Conservation (phyloP, 2,888 invertebrate genomes). For the Chironomus riparius region DNA sequence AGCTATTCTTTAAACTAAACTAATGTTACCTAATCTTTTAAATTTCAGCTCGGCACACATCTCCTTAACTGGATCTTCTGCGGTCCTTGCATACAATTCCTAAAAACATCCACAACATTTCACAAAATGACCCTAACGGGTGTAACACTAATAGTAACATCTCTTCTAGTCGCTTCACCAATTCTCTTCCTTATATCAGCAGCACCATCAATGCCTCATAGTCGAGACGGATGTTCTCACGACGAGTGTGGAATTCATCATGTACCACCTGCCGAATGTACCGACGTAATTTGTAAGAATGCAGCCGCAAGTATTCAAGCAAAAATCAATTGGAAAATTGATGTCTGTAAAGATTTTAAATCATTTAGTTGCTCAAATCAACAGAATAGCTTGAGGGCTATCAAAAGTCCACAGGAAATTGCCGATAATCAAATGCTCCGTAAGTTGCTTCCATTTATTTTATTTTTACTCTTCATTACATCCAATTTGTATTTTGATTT, state of each 20-base stretch:
- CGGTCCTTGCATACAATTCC: slow-evolving; percentile 48
- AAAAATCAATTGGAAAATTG: slow-evolving; percentile 40
- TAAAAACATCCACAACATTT: slow-evolving; percentile 48
- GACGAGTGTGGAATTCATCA: slow-evolving; percentile 40
- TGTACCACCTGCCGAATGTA: slow-evolving; percentile 36
- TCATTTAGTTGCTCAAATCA: slow-evolving; percentile 39
- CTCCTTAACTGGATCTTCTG: slow-evolving; percentile 50
- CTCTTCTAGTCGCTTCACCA: slow-evolving; percentile 50
- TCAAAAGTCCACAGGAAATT: slow-evolving; percentile 40
- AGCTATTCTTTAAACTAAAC: no score
- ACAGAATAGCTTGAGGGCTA: slow-evolving; percentile 33
- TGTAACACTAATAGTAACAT: slow-evolving; percentile 51
- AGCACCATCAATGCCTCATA: slow-evolving; percentile 38
- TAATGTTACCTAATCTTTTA: no score
- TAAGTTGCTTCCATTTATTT: slow-evolving; percentile 32
- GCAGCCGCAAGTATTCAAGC: slow-evolving; percentile 40
- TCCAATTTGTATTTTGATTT: slow-evolving; percentile 14
- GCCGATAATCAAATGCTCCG: slow-evolving; percentile 42
- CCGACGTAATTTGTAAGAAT: slow-evolving; percentile 36
- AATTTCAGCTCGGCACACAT: slow-evolving; percentile 3
- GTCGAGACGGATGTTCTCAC: slow-evolving; percentile 37
- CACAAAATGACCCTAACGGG: slow-evolving; percentile 51
- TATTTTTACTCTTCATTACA: not conserved
- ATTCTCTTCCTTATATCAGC: slow-evolving; percentile 50
- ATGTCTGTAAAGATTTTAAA: slow-evolving; percentile 41